Conservation (phyloP, 2,888 invertebrate species). For the Gasteruption jaculator region DNA sequence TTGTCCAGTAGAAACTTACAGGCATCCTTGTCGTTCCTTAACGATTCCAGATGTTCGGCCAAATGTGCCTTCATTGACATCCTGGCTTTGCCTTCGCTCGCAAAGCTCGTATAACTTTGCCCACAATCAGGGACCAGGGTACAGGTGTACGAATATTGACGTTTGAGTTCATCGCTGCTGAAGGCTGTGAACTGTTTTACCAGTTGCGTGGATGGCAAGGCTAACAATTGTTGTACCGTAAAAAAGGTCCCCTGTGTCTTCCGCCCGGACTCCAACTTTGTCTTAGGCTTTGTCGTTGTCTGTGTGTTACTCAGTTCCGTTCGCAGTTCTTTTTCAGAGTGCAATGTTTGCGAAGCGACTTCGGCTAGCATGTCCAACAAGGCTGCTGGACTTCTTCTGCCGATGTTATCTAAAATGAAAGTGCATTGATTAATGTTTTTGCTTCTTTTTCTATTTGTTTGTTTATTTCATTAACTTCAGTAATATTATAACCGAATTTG, state of each 20-base stretch:
- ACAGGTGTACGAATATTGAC: constrained; percentile 55
- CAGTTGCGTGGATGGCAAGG: constrained; percentile 52
- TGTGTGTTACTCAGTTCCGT: constrained; percentile 25
- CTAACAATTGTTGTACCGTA: constrained; percentile 36
- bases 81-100: constrained; percentile 55
- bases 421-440: too few species aligned
- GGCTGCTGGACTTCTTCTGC: constrained; percentile 45
- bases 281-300: constrained; percentile 26
- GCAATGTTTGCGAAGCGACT: constrained; percentile 56
- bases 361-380: constrained; percentile 56
- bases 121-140: constrained; percentile 53
- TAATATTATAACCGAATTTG: too few species aligned
- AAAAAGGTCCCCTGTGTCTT: constrained; percentile 32
- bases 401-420: constrained; percentile 39
- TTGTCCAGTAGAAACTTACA: constrained; percentile 30
- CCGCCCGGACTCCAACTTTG: constrained; percentile 27
- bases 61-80: constrained; percentile 54
- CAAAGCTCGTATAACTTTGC: constrained; percentile 55
- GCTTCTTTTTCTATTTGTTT: too few species aligned
- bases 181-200: constrained; percentile 54
- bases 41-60: constrained; percentile 49
- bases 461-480: too few species aligned
- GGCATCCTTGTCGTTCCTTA: constrained; percentile 38
- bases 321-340: constrained; percentile 40
- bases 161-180: constrained; percentile 54